A percentile compares a stretch with the other conserved stretches of the same genome.
These are phyloP conservation scores for Syndactyla subalaris DNA, from an alignment of 2,797 vertebrate species.

Conservation along the genomic window DNA sequence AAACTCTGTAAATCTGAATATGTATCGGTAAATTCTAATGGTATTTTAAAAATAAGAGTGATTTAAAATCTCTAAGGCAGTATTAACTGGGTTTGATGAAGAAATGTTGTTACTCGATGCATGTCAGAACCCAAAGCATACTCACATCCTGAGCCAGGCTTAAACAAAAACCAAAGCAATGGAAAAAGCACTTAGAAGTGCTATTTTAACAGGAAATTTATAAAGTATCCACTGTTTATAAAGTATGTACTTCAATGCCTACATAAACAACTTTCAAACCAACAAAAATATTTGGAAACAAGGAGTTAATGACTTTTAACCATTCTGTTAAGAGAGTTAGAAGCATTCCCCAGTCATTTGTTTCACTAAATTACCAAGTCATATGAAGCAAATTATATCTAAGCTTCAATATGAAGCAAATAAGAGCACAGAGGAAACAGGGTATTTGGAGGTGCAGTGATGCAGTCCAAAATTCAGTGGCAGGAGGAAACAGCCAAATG, in stretches of 20 bases:
- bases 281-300: not conserved
- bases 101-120: not conserved
- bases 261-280: not conserved
- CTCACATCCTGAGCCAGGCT: accelerated
- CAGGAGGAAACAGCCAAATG: not conserved
- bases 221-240: not conserved
- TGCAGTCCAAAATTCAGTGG: not conserved
- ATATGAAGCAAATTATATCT: not conserved
- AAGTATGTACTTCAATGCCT: not conserved
- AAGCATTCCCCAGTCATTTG: not conserved
- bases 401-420: not conserved
- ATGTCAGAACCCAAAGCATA: not conserved
- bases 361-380: not conserved
- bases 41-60: not conserved
- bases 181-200: not conserved
- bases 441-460: not conserved
- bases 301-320: not conserved
- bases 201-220: not conserved
- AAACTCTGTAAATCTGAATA: not conserved
- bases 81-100: not conserved
- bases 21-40: not conserved
- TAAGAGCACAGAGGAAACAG: not conserved
- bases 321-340: not conserved
- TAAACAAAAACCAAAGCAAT: not conserved
- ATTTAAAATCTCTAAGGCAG: not conserved